Base-by-base conservation (phyloP, 2,888 invertebrate genomes). In the Ochropleura leucogaster region DNA sequence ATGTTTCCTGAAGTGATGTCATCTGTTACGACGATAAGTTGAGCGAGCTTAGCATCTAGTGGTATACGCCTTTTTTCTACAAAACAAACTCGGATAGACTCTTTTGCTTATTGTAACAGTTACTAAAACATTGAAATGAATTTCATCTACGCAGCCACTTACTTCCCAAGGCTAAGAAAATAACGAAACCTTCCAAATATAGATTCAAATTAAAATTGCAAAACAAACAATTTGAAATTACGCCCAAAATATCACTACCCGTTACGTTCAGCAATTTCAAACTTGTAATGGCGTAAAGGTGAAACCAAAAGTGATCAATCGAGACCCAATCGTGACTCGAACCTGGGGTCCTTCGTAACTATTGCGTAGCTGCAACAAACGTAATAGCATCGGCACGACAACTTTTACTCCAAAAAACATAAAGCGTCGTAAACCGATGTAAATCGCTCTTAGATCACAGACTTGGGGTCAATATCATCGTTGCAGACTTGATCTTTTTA, bases 341-440 rank as follows among this genome's bases (percentile, higher is more conserved):
- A 72, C 78, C 68, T 53, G 63, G 18, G 74, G 82, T 84, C 83
- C 84, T 85, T 87, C 87, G 89, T 87, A 90, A 89, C 87, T 80
- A 76, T 88, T 86, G 83, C 85, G 82, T 84, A 78, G 76, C 72
- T 14, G 14, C 53, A 59, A 74, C 69, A 77, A 72, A 79, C 83
- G 82, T 90, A 89, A 92, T 89, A 83, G 77, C 80, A 83, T 85
- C 77, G 82, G 80, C 87, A 87, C 85, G 86, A 88, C 80, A 20
- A 84, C 68, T 89, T 89, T 89, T 82, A 80, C 62, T 80, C 79
- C 75, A 66, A 74, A 74, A 76, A 80, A 51, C 55, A 53, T 71
- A 70, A 70, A 67, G 10, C 55, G 12, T 51, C 51, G 60, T 69
- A 79, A 74, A 72, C 7, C 68, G 69, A 80, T 68, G 74, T 76